Evolutionary conservation across 2,888 invertebrate species (phyloP).

Genomic region (Vesta saturnalis): DNA sequence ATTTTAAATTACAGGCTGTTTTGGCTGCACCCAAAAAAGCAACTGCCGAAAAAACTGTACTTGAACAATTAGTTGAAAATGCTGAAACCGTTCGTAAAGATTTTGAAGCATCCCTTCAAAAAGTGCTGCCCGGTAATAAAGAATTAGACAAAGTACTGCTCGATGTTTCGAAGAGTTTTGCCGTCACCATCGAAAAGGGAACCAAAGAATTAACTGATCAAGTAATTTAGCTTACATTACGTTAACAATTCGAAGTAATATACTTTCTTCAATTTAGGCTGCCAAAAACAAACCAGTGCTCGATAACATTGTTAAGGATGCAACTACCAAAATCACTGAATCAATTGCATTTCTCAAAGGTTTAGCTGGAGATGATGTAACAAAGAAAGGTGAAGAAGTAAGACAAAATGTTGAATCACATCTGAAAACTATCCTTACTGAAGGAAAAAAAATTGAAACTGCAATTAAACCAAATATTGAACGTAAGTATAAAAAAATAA

Average conservation of each 20-base stretch:
- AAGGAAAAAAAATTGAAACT: not conserved
- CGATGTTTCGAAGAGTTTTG: not conserved
- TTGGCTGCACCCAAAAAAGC: not conserved
- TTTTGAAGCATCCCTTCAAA: not conserved
- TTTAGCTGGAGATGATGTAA: not conserved
- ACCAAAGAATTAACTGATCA: not conserved
- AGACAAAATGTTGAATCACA: not conserved
- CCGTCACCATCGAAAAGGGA: not conserved
- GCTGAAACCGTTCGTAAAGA: not conserved
- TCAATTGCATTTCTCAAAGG: not conserved
- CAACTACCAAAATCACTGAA: not conserved
- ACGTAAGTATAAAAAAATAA: not conserved
- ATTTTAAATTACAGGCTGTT: not conserved
- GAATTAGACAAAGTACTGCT: not conserved
- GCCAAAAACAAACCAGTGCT: not conserved
- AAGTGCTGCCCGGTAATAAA: not conserved
- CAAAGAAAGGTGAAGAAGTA: not conserved
- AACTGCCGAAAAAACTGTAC: not conserved
- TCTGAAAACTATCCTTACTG: not conserved
- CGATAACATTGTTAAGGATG: not conserved
- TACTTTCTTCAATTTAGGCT: not conserved
- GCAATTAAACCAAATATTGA: not conserved
- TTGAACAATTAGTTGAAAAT: not conserved
- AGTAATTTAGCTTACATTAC: no score
- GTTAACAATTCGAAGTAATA: no score